Conservation (phyloP, 2,888 invertebrate species). For the Diarsia dahlii region DNA sequence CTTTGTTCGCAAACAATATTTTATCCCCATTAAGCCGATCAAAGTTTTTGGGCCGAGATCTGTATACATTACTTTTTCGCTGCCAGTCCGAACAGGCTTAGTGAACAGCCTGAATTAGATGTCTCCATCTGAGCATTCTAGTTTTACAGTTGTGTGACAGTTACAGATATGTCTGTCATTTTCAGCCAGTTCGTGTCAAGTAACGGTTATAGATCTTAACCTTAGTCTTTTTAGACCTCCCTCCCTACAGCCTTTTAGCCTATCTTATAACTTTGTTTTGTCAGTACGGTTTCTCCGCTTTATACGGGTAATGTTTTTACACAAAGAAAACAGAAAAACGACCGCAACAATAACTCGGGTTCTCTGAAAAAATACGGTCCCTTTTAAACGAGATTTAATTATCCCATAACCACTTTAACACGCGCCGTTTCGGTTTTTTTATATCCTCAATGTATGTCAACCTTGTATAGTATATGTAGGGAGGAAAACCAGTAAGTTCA, state of each 20-base stretch:
- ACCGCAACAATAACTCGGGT: not conserved
- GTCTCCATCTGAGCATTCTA: not conserved
- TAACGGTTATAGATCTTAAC: not conserved
- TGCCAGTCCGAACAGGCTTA: not conserved
- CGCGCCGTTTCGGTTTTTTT: slow-evolving; percentile 2
- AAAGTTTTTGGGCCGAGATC: not conserved
- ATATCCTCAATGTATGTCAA: slow-evolving; percentile 4
- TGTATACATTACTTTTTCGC: not conserved
- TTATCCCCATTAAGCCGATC: not conserved
- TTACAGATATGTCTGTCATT: too few relatives aligned
- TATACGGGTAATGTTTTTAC: not conserved
- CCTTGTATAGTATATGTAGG: not conserved
- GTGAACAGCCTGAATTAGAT: too few relatives aligned
- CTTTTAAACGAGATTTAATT: slow-evolving; percentile 36
- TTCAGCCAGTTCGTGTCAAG: too few relatives aligned
- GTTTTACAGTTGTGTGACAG: not conserved
- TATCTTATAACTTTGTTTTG: not conserved
- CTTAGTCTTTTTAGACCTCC: not conserved
- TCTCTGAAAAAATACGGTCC: slow-evolving; percentile 18
- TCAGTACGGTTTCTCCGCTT: not conserved
- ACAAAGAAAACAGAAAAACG: slow-evolving; percentile 12
- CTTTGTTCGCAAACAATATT: slow-evolving; percentile 39
- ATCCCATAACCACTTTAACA: slow-evolving; percentile 23
- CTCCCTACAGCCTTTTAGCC: not conserved
- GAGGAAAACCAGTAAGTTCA: slow-evolving; percentile 4